A percentile compares a stretch with the other conserved stretches of the same genome.
Evolutionary conservation across 2,888 invertebrate species (phyloP).

Genomic region (Julus scanicus): DNA sequence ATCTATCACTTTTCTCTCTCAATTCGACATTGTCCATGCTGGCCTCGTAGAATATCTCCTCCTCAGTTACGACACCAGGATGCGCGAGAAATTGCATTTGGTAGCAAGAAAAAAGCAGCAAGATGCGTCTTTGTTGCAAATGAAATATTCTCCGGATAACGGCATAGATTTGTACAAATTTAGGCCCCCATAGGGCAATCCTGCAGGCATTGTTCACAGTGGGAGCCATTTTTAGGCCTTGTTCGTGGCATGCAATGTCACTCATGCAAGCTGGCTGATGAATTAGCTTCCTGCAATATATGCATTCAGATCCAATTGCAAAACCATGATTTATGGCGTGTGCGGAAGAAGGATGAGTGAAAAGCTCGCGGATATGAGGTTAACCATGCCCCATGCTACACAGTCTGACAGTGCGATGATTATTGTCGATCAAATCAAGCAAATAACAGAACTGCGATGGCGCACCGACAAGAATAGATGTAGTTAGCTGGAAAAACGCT

Average conservation of each 20-base stretch:
- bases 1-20: not conserved
- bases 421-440: constrained; percentile 34
- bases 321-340: constrained; percentile 49
- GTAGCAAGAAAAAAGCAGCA: not conserved
- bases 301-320: constrained; percentile 4
- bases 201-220: constrained; percentile 43
- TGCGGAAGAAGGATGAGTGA: constrained; percentile 46
- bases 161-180: constrained; percentile 52
- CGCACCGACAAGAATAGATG: not conserved
- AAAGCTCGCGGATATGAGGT: constrained; percentile 30
- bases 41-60: not conserved
- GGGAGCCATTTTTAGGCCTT: constrained; percentile 31
- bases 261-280: constrained; percentile 43
- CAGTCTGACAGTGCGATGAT: constrained; percentile 6
- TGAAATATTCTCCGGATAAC: constrained; percentile 52
- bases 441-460: constrained; percentile 22
- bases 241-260: constrained; percentile 36
- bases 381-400: constrained; percentile 38
- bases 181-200: constrained; percentile 36
- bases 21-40: constrained; percentile 4
- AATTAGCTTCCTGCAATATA: constrained; percentile 51
- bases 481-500: constrained; percentile 21
- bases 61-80: not conserved
- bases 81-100: not conserved
- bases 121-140: constrained; percentile 9